Evolutionary conservation across 92 coral and sea anemone genomes (phyloP).

Genomic region (Phenganax marumi): DNA sequence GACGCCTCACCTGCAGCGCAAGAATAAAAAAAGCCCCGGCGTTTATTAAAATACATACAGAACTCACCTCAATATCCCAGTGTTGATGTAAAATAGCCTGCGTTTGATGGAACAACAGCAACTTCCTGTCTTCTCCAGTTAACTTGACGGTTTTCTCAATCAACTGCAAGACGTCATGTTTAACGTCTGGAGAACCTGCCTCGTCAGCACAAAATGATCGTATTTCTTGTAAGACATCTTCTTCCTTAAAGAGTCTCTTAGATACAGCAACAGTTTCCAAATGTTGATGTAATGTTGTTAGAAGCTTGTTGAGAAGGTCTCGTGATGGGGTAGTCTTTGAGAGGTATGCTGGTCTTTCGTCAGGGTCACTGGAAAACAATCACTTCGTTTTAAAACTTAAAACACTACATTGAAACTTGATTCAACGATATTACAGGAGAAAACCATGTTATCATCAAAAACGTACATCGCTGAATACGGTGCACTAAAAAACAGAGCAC

Average conservation of each 20-base stretch:
- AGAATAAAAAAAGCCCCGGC: too few species aligned
- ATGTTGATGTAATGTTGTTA: conserved; percentile 62
- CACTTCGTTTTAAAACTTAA: background rate
- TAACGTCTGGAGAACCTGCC: conserved; percentile 66
- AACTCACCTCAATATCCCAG: conserved; percentile 79
- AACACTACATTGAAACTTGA: too few species aligned
- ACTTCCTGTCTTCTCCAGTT: conserved; percentile 85
- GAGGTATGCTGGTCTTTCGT: conserved; percentile 8
- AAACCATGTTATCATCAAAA: background rate
- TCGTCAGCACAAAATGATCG: conserved; percentile 88
- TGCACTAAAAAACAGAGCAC: background rate
- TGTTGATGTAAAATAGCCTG: conserved; percentile 77
- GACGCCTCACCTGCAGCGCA: too few species aligned
- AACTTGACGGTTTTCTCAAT: conserved; percentile 74
- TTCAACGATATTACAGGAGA: too few species aligned
- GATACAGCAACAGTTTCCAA: conserved; percentile 56
- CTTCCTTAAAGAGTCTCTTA: conserved; percentile 65
- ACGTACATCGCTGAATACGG: background rate
- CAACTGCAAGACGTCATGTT: conserved; percentile 73
- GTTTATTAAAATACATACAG: too few species aligned
- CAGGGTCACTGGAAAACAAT: conserved; percentile 1
- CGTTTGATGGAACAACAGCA: conserved; percentile 80
- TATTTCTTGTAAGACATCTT: conserved; percentile 70
- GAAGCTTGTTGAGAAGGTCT: conserved; percentile 58
- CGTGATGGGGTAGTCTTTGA: conserved; percentile 38